These are phyloP conservation scores for Stomatorhinus ivindoensis DNA, from an alignment of 2,113 vertebrate species.

Conservation along the genomic window DNA sequence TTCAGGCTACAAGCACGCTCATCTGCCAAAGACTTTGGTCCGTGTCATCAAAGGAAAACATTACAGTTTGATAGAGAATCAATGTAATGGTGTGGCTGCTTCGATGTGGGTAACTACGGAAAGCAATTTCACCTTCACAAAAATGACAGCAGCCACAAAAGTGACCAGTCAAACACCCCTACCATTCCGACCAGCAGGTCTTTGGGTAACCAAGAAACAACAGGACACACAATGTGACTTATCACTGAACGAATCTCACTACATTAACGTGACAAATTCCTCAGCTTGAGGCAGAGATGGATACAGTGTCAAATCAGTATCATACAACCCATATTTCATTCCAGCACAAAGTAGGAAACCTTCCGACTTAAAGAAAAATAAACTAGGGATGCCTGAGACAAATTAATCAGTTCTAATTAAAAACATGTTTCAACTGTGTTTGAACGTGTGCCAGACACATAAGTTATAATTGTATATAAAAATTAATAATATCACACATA, in stretches of 20 bases:
- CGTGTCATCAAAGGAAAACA: background rate
- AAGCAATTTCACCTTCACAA: background rate
- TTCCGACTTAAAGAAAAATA: background rate
- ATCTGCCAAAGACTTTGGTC: background rate
- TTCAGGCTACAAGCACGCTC: background rate
- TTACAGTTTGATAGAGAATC: constrained; percentile 14
- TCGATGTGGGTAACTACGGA: background rate
- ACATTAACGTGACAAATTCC: background rate
- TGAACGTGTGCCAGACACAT: background rate
- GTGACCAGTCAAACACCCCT: background rate
- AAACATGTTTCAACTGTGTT: background rate
- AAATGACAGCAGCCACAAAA: background rate
- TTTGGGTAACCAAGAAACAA: background rate
- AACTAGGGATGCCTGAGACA: background rate
- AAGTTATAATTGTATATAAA: background rate
- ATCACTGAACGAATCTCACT: background rate
- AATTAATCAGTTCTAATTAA: background rate
- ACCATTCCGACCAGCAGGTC: background rate
- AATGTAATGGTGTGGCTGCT: background rate
- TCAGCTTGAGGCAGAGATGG: background rate
- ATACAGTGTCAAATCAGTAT: background rate
- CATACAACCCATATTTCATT: background rate
- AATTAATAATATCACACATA: background rate
- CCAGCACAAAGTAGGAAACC: background rate
- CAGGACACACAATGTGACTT: background rate